These are phyloP conservation scores for Aurelia aurita DNA, from an alignment of 30 jellyfish, hydroid and myxozoan species.

Conservation along the genomic window DNA sequence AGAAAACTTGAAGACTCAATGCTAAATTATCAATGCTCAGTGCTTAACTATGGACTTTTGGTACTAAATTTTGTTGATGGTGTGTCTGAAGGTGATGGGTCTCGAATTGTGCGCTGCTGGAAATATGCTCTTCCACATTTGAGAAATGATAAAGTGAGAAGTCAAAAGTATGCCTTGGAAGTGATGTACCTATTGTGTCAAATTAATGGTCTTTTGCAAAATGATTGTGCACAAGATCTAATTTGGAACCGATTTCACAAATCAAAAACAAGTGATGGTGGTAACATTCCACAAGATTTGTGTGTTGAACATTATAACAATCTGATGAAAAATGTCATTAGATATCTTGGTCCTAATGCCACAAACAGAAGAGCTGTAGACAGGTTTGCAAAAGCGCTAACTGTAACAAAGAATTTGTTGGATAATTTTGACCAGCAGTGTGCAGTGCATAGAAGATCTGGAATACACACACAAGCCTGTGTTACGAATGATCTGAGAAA, in stretches of 20 bases:
- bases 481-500: slow-evolving; percentile 30
- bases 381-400: slow-evolving; percentile 37
- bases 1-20: not conserved
- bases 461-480: slow-evolving; percentile 30
- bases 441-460: slow-evolving; percentile 19
- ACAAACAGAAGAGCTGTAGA: slow-evolving; percentile 22
- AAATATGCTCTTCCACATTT: slow-evolving; percentile 32
- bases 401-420: slow-evolving; percentile 16
- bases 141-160: slow-evolving; percentile 34
- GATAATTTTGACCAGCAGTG: slow-evolving; percentile 19
- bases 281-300: slow-evolving; percentile 66
- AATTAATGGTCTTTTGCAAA: slow-evolving; percentile 24
- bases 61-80: slow-evolving; percentile 42
- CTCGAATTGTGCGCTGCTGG: slow-evolving; percentile 45
- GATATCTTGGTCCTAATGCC: slow-evolving; percentile 54
- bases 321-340: slow-evolving; percentile 26
- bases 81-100: slow-evolving; percentile 58
- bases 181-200: slow-evolving; percentile 24
- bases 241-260: slow-evolving; percentile 57
- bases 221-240: slow-evolving; percentile 25
- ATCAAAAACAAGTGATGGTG: slow-evolving; percentile 38
- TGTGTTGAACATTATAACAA: slow-evolving; percentile 52
- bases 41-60: slow-evolving; percentile 43
- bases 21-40: slow-evolving; percentile 12
- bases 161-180: slow-evolving; percentile 61